Evolutionary conservation across 2,888 invertebrate species (phyloP).

Genomic region (Stratiomys singularior): DNA sequence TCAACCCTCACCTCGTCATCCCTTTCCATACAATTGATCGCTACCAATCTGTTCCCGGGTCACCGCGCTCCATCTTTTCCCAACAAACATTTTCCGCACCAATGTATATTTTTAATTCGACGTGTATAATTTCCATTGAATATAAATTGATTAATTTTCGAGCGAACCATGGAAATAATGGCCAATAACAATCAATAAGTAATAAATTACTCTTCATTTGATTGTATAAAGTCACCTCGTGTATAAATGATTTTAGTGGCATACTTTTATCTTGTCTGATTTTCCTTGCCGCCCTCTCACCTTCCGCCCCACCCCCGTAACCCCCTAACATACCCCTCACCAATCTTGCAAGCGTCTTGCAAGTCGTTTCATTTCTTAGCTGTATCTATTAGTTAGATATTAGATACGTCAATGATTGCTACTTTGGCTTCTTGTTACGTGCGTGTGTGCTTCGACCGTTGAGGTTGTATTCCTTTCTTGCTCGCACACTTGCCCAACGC

Average conservation of each 20-base stretch:
- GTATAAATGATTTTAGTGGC: conserved; percentile 30
- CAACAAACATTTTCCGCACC: neutral
- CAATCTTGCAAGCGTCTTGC: too few species aligned
- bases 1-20: neutral
- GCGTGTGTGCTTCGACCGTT: too few species aligned
- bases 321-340: neutral
- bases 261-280: conserved; percentile 10
- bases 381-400: neutral
- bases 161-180: conserved; percentile 38
- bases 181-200: conserved; percentile 45
- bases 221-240: conserved; percentile 43
- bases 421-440: too few species aligned
- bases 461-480: neutral
- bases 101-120: conserved; percentile 8
- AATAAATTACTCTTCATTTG: conserved; percentile 40
- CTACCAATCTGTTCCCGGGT: neutral
- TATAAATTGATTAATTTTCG: conserved; percentile 45
- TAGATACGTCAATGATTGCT: too few species aligned
- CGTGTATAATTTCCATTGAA: conserved; percentile 40
- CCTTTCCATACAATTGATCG: neutral
- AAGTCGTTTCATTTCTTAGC: neutral
- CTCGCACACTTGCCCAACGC: neutral
- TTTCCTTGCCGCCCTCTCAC: too few species aligned
- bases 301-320: neutral
- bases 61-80: neutral